Evolutionary conservation across 2,888 invertebrate genomes (phyloP).

Genomic region (Pristionchus mayeri): DNA sequence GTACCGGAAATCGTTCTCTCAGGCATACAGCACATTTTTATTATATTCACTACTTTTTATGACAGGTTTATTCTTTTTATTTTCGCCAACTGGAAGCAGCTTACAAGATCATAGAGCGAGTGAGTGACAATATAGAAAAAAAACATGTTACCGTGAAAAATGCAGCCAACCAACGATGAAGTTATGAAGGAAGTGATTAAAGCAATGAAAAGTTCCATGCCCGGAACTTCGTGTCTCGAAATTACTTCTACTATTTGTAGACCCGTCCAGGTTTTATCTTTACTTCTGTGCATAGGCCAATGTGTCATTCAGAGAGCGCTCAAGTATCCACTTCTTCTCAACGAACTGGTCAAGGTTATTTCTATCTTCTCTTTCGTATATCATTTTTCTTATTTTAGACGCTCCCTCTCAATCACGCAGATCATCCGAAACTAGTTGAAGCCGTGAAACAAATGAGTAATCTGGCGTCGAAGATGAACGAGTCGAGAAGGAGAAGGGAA

Average conservation of each 20-base stretch:
- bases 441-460: constrained; percentile 70
- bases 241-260: constrained; percentile 8
- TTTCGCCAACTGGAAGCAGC: not conserved
- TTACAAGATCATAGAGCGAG: constrained; percentile 4
- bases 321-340: constrained; percentile 73
- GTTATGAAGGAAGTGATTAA: not conserved
- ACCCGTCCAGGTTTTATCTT: constrained; percentile 26
- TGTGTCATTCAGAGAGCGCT: constrained; percentile 54
- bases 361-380: not conserved
- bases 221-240: not conserved
- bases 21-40: too few species aligned
- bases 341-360: constrained; percentile 66
- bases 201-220: not conserved
- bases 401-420: constrained; percentile 69
- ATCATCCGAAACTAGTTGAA: constrained; percentile 73
- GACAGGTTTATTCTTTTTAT: constrained; percentile 3
- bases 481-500: constrained; percentile 71
- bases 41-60: too few species aligned
- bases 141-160: too few species aligned
- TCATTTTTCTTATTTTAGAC: not conserved
- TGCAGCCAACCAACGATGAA: not conserved
- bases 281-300: not conserved
- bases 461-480: constrained; percentile 74
- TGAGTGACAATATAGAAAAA: not conserved
- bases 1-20: constrained; percentile 9